Evolutionary conservation across 2,797 vertebrate genomes (phyloP).

Genomic region (Sarcophilus harrisii): DNA sequence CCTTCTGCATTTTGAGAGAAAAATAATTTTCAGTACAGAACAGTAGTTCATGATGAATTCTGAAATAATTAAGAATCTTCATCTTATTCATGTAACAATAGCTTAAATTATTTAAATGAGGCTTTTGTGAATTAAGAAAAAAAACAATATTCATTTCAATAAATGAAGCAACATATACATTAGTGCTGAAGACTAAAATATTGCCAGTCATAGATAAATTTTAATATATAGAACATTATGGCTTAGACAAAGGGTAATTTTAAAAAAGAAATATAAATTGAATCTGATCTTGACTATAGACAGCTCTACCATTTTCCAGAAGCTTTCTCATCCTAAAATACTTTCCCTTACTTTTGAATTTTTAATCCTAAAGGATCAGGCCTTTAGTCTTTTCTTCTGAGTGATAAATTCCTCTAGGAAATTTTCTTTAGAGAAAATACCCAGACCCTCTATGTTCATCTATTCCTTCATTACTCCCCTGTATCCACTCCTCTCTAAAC

Average conservation of each 20-base stretch:
- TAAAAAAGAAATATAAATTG: neutral
- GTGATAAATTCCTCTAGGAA: neutral
- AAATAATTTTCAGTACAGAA: constrained; percentile 10
- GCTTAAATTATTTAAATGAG: constrained; percentile 1
- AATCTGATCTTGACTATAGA: neutral
- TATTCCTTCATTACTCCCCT: neutral
- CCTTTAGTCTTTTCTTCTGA: neutral
- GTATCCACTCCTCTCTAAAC: neutral
- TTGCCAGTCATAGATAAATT: neutral
- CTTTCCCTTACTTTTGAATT: neutral
- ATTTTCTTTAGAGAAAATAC: neutral
- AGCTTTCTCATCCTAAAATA: neutral
- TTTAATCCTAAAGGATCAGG: neutral
- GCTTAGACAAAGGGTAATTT: neutral
- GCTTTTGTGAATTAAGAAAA: neutral
- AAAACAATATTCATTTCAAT: constrained; percentile 15
- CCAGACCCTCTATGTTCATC: no score
- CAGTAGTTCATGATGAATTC: neutral
- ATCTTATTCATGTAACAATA: neutral
- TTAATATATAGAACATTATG: neutral
- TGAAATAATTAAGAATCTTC: constrained; percentile 42
- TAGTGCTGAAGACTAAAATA: neutral
- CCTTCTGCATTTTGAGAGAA: constrained; percentile 36
- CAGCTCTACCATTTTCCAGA: neutral
- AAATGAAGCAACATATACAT: neutral